Evolutionary conservation across 1,140 invertebrate species (phyloP).

Genomic region (Zaprionus davidi): DNA sequence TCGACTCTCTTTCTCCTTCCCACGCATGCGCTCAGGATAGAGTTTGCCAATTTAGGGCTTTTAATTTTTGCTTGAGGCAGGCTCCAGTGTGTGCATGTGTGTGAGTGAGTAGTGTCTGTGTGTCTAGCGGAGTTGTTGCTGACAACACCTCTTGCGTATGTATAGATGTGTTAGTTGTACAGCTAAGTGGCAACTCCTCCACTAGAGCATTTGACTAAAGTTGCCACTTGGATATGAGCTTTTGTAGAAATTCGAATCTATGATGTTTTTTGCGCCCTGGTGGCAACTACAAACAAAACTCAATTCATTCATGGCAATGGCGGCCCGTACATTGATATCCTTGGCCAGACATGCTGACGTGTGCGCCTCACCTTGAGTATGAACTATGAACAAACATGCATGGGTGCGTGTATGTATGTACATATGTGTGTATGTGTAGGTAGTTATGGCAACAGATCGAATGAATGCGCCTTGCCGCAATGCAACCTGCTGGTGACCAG

Average conservation of each 20-base stretch:
- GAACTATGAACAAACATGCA: conserved; percentile 21
- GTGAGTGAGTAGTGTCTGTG: conserved; percentile 18
- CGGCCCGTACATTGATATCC: conserved; percentile 32
- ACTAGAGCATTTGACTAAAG: conserved; percentile 8
- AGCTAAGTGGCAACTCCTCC: conserved; percentile 38
- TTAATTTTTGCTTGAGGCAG: conserved; percentile 79
- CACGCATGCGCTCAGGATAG: conserved; percentile 68
- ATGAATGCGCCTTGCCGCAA: conserved; percentile 28
- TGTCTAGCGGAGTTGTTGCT: conserved; percentile 32
- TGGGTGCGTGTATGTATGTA: conserved; percentile 24
- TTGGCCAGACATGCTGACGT: conserved; percentile 52
- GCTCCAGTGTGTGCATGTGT: conserved; percentile 40
- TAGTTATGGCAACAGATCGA: conserved; percentile 12
- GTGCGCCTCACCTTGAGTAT: conserved; percentile 44
- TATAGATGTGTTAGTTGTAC: neutral
- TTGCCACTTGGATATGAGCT: conserved; percentile 36
- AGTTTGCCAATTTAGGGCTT: conserved; percentile 69
- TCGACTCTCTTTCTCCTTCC: conserved; percentile 41
- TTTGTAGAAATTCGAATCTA: conserved; percentile 13
- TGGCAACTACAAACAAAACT: conserved; percentile 12
- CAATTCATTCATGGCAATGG: conserved; percentile 43
- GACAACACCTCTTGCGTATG: conserved; percentile 19
- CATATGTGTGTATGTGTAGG: conserved; percentile 22
- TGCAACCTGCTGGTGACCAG: conserved; percentile 22
- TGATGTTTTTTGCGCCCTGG: conserved; percentile 1